Conservation (phyloP, 2,797 vertebrate genomes). For the Phataginus tetradactyla region DNA sequence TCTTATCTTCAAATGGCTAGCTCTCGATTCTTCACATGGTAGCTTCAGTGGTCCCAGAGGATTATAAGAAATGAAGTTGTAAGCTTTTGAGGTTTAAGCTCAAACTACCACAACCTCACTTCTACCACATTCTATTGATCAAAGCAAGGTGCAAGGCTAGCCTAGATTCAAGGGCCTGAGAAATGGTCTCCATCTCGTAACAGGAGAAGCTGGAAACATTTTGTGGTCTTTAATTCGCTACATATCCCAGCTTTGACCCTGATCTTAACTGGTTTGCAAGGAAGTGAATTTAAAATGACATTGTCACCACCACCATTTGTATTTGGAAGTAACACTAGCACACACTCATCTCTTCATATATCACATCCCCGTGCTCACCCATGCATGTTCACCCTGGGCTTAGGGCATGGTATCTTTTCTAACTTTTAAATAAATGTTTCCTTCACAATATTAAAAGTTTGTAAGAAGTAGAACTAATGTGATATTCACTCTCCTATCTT, state of each 20-base stretch:
- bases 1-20: not conserved
- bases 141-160: not conserved
- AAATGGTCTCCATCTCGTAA: accelerated
- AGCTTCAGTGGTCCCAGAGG: not conserved
- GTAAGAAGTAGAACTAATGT: not conserved
- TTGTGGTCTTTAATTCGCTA: not conserved
- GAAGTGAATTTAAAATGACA: not conserved
- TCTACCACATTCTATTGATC: not conserved
- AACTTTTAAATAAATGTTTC: not conserved
- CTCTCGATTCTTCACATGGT: not conserved
- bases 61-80: not conserved
- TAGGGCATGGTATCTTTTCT: not conserved
- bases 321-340: not conserved
- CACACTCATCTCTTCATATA: not conserved
- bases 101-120: not conserved
- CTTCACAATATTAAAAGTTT: not conserved
- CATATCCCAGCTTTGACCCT: not conserved
- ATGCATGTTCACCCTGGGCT: not conserved
- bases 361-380: accelerated
- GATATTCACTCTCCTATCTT: not conserved
- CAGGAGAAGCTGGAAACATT: not conserved
- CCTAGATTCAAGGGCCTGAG: not conserved
- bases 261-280: not conserved
- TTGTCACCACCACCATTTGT: not conserved
- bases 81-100: not conserved